Evolutionary conservation across 2,888 invertebrate species (phyloP).

Genomic region (Caenorhabditis doughertyi): DNA sequence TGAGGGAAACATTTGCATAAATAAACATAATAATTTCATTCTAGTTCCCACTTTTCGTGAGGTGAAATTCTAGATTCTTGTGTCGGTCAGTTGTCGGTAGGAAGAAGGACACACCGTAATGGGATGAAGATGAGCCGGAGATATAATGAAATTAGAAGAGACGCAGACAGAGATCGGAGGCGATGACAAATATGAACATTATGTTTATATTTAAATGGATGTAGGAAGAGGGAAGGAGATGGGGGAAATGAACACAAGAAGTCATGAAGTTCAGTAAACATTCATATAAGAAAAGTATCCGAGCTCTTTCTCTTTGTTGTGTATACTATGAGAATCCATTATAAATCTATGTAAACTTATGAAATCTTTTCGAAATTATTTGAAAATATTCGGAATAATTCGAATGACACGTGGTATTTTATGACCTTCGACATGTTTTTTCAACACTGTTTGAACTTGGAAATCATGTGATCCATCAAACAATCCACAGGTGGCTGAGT

Average conservation of each 20-base stretch:
- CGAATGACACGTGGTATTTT: not conserved
- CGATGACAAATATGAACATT: slow-evolving; percentile 52
- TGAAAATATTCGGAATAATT: not conserved
- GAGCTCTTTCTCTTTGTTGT: not conserved
- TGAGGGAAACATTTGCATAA: slow-evolving; percentile 36
- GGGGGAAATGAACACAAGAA: slow-evolving; percentile 1
- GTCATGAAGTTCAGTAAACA: slow-evolving; percentile 54
- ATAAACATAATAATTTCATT: not conserved
- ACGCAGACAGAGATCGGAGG: slow-evolving; percentile 40
- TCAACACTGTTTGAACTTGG: too few relatives aligned
- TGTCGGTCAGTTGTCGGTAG: too few relatives aligned
- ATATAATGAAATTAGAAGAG: slow-evolving; percentile 29
- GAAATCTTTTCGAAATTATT: too few relatives aligned
- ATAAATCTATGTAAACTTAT: not conserved
- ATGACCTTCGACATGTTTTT: not conserved
- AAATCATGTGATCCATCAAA: not conserved
- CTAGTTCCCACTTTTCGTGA: not conserved
- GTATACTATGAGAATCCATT: not conserved
- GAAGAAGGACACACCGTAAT: slow-evolving; percentile 23
- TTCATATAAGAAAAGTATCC: slow-evolving; percentile 12
- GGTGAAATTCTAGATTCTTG: slow-evolving; percentile 46
- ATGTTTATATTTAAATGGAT: slow-evolving; percentile 57
- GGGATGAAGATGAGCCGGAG: slow-evolving; percentile 16
- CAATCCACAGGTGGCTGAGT: not conserved
- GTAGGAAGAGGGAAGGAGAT: not conserved